Conservation (phyloP, 2,113 vertebrate genomes). For the Carassius auratus region DNA sequence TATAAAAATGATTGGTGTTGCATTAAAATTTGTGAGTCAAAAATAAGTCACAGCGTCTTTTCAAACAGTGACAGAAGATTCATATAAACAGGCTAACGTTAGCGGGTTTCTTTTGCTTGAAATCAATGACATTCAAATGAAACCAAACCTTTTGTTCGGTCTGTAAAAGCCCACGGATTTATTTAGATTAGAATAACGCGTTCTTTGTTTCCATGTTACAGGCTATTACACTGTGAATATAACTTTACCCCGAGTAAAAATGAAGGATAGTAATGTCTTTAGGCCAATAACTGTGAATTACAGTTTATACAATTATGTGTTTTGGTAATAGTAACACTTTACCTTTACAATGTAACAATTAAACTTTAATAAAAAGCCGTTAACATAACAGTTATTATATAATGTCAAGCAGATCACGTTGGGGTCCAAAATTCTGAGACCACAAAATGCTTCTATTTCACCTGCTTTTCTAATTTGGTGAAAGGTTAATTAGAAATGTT, state of each 20-base stretch:
- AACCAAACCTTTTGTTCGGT: too few species aligned
- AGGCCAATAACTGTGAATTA: neutral
- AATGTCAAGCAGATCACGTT: too few species aligned
- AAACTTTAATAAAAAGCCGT: neutral
- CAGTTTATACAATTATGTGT: neutral
- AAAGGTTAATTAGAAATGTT: neutral
- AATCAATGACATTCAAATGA: too few species aligned
- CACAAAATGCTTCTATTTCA: neutral
- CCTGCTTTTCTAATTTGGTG: neutral
- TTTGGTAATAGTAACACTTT: neutral
- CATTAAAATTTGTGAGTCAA: neutral
- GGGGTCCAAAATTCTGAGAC: neutral
- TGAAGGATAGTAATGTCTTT: neutral
- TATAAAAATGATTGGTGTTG: neutral
- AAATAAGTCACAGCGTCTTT: neutral
- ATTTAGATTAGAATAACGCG: neutral
- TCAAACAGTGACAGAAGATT: neutral
- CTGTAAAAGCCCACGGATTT: neutral
- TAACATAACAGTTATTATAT: neutral
- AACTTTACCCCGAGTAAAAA: neutral
- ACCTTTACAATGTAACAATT: neutral
- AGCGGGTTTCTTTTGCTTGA: too few species aligned
- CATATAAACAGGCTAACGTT: neutral
- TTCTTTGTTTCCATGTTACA: neutral
- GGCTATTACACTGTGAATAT: neutral